Conservation (phyloP, 2,797 vertebrate genomes). For the Takifugu rubripes region DNA sequence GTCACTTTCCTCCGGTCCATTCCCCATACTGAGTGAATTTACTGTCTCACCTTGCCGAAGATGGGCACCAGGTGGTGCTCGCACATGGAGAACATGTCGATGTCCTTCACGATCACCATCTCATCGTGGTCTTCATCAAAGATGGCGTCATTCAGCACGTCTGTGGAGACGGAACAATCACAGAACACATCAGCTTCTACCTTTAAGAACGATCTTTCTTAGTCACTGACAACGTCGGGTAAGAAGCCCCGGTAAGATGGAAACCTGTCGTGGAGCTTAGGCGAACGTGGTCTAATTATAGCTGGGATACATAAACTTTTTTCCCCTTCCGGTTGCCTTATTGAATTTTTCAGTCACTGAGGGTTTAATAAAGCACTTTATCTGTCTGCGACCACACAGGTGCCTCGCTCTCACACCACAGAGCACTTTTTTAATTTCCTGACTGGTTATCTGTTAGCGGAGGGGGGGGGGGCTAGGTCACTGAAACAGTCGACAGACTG, state of each 20-base stretch:
- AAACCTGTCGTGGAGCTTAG: neutral
- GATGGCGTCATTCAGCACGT: slow-evolving; percentile 94
- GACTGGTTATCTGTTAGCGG: slow-evolving; percentile 59
- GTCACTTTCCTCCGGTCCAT: neutral
- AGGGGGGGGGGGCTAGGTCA: neutral
- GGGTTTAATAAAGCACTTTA: slow-evolving; percentile 71
- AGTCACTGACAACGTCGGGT: neutral
- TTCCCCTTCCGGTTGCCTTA: slow-evolving; percentile 48
- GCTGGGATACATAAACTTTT: slow-evolving; percentile 31
- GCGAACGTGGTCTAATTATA: slow-evolving; percentile 55
- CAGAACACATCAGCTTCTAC: too few relatives aligned
- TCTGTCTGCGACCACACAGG: slow-evolving; percentile 51
- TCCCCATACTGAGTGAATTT: neutral
- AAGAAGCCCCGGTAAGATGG: too few relatives aligned
- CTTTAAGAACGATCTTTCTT: neutral
- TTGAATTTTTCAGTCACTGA: slow-evolving; percentile 53
- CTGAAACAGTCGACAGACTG: too few relatives aligned
- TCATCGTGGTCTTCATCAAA: slow-evolving; percentile 98
- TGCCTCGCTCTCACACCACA: slow-evolving; percentile 30
- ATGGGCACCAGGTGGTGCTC: slow-evolving; percentile 98
- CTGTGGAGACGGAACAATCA: slow-evolving; percentile 65
- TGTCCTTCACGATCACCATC: slow-evolving; percentile 99
- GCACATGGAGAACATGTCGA: slow-evolving; percentile 99
- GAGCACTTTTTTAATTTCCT: slow-evolving; percentile 77
- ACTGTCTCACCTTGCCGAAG: slow-evolving; percentile 88